Percentiles rank a stretch among this genome's conserved stretches.
Conservation (phyloP, 2,888 invertebrate genomes). For the Malthinus flaveolus region DNA sequence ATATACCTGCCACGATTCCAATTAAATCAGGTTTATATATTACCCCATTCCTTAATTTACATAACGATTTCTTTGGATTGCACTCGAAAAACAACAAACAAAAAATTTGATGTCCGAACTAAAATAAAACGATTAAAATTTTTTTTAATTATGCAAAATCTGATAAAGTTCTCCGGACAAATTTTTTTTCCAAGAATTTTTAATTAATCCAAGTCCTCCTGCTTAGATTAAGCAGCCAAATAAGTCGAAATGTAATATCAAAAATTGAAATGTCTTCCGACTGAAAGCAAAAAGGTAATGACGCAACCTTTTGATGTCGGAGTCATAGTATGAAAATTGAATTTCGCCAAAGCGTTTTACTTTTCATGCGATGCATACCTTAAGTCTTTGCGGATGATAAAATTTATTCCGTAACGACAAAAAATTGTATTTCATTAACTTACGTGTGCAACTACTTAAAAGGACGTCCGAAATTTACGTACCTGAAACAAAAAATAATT, state of each 20-base stretch:
- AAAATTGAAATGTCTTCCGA: constrained; percentile 27
- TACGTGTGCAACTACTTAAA: not conserved
- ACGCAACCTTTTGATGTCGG: constrained; percentile 37
- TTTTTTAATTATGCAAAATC: constrained; percentile 12
- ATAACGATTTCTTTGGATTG: constrained; percentile 18
- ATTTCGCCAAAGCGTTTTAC: constrained; percentile 32
- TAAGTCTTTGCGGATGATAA: constrained; percentile 23
- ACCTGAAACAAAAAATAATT: constrained; percentile 16
- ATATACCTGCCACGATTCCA: constrained; percentile 19
- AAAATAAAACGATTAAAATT: constrained; percentile 18
- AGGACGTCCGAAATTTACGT: constrained; percentile 1
- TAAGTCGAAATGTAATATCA: constrained; percentile 28
- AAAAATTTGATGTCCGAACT: constrained; percentile 17
- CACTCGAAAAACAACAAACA: constrained; percentile 12
- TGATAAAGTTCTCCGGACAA: constrained; percentile 6
- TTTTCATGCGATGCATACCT: constrained; percentile 15
- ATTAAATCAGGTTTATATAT: constrained; percentile 27
- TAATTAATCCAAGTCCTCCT: not conserved
- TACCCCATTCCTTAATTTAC: constrained; percentile 20
- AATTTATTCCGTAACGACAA: constrained; percentile 16
- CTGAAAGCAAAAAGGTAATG: constrained; percentile 31
- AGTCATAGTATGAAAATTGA: constrained; percentile 38
- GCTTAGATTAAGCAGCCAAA: constrained; percentile 20
- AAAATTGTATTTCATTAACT: constrained; percentile 6
- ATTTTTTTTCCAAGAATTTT: not conserved